Conservation (phyloP, 2,888 invertebrate genomes). For the Xestobium rufovillosum region DNA sequence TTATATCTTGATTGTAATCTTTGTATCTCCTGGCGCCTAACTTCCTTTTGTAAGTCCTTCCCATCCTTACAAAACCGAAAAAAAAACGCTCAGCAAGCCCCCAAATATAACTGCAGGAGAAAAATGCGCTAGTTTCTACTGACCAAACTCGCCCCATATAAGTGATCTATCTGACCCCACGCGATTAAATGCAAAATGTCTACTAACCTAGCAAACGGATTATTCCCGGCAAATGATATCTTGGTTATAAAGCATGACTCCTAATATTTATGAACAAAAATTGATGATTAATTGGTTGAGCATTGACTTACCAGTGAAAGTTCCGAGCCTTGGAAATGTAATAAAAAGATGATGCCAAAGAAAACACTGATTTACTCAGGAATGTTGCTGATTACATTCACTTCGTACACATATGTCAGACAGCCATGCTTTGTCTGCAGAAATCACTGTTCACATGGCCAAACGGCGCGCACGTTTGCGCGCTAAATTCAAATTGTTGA, state of each 20-base stretch:
- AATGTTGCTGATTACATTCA: no score
- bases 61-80: not conserved
- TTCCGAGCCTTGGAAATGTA: not conserved
- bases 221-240: not conserved
- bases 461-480: no score
- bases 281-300: not conserved
- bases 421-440: no score
- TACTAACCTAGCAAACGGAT: conserved; percentile 1
- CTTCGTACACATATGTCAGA: no score
- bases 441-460: no score
- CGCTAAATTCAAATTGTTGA: conserved; percentile 6
- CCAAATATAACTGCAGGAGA: not conserved
- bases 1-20: not conserved
- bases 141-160: not conserved
- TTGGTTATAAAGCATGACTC: not conserved
- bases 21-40: not conserved
- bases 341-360: not conserved
- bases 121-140: no score
- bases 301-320: not conserved
- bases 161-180: conserved; percentile 1
- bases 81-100: not conserved
- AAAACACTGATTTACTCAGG: no score
- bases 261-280: not conserved
- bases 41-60: not conserved
- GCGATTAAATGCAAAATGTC: not conserved